Evolutionary conservation across 2,113 vertebrate genomes (phyloP), one percentile per base, ranked within the genome.

Genomic region (Egretta garzetta): DNA sequence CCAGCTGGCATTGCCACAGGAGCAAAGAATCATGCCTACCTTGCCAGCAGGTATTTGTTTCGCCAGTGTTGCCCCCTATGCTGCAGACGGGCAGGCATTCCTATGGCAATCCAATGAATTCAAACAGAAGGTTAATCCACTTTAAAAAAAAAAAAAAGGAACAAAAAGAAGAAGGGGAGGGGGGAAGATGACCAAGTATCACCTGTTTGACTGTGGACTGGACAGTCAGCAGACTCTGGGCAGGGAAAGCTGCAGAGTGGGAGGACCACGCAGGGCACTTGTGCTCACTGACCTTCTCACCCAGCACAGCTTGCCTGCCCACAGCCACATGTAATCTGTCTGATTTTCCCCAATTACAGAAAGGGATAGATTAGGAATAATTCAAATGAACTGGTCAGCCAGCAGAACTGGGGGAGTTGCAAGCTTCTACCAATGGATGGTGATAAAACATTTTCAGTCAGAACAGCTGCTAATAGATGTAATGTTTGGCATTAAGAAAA

Each of bases 361-460:
- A 64, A 55, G n/a, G 32, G 33, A 33, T 1, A 28, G 47, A 24
- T 58, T 9, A 64, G 64, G 35, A 70, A 39, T 35, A 75, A 68
- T 7, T 63, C 26, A 77, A 71, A 92, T 27, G 28, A 96, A n/a
- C 24, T 28, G 56, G 64, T 45, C 52, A 68, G 62, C 39, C 52
- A 87, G 39, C 3, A 68, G 62, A 72, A 80, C 35, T 35, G n/a
- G 19, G 66, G n/a, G 70, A 95, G 33, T 63, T 93, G 52, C 37
- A 45, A 64, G 16, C 53, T 94, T 87, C 77, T 75, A 81, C 77
- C 91, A 87, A 96, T 43, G 93, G 80, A 93, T 85, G 56, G 86
- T 79, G 96, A 95, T 89, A 89, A 87, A 95, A 87, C 80, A 62
- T 90, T 93, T 91, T 84, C 74, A 82, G 1, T 49, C 62, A 43